Conservation (phyloP, 1,140 invertebrate species). For the Nasonia giraulti region DNA sequence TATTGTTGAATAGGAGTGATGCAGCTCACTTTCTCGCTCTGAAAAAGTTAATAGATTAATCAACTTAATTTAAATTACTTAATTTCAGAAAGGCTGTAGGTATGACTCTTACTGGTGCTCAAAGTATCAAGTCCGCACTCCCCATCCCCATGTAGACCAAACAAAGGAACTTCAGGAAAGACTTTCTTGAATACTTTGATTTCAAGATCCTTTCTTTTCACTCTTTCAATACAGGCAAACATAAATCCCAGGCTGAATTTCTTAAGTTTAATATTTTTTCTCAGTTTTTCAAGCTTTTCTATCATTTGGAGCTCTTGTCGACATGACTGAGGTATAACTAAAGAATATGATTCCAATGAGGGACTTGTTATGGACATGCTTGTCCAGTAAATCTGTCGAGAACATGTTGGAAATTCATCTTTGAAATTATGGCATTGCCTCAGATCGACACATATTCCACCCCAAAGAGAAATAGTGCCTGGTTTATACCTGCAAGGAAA, state of each 20-base stretch:
- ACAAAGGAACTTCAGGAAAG: constrained; percentile 77
- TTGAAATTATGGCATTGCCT: constrained; percentile 43
- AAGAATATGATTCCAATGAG: constrained; percentile 65
- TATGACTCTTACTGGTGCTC: constrained; percentile 54
- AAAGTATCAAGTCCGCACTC: constrained; percentile 74
- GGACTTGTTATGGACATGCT: constrained; percentile 62
- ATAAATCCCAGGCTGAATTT: constrained; percentile 75
- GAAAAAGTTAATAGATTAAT: constrained; percentile 48
- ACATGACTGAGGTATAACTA: constrained; percentile 58
- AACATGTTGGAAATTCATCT: constrained; percentile 33
- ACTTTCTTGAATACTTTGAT: constrained; percentile 75
- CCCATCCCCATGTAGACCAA: constrained; percentile 78
- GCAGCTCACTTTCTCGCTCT: constrained; percentile 52
- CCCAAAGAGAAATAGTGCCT: constrained; percentile 60
- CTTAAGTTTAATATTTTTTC: constrained; percentile 59
- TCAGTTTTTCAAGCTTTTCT: constrained; percentile 57
- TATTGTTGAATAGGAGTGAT: constrained; percentile 60
- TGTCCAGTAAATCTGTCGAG: constrained; percentile 48
- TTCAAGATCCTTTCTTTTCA: constrained; percentile 73
- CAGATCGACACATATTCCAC: constrained; percentile 59
- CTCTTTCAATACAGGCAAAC: constrained; percentile 77
- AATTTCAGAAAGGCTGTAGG: neutral
- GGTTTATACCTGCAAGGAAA: constrained; percentile 52
- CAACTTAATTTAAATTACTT: neutral
- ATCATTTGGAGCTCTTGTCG: constrained; percentile 57